Base-by-base conservation (phyloP, 2,888 invertebrate species). In the Spialia ferax region DNA sequence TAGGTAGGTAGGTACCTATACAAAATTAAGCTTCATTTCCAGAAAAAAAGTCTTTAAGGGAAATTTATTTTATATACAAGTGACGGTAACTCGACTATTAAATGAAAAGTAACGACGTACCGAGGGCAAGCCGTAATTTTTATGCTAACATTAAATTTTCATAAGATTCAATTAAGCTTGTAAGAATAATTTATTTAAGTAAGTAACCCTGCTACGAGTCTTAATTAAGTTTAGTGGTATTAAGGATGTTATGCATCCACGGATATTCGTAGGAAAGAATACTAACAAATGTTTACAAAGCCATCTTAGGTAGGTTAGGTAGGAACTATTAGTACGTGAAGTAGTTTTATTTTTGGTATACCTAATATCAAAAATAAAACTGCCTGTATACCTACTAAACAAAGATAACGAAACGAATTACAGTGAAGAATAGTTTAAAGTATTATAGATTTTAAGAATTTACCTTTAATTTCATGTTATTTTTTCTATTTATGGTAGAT, bases 131-230 rank as follows among this genome's bases (percentile, higher is more conserved):
- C 23, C 35, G 13, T 57, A 57, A 57, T 57, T 57, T 57, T 57
- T 57, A 63, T 38, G 62, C 11, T 38, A 13, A 54, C 52, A 61
- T 50, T 50, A 61, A 61, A 61, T 61, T 50, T 61, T 61, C 50
- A 61, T 61, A 29, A 61, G 32, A 52, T 50, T 50, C 35, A 61
- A 50, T 61, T 61, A 61, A 26, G 48, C 22, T n/a, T 26, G 18
- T 29, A 38, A 38, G 5, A 26, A 65, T 32, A 20, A 32, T 57
- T 50, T 22, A 15, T 54, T 54, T 54, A 11, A 6, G 6, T 10
- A 26, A 23, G 6, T 10, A 26, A 23, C n/a, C 26, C 26, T 54
- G 26, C 22, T 26, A n/a, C n/a, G 7, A 8, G 26, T 1, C 54
- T 5, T 26, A 26, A 54, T 26, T 26, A 23, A 11, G 26, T 54